These are phyloP conservation scores for Norana najaformis DNA, from an alignment of 2,888 invertebrate genomes.

Conservation along the genomic window DNA sequence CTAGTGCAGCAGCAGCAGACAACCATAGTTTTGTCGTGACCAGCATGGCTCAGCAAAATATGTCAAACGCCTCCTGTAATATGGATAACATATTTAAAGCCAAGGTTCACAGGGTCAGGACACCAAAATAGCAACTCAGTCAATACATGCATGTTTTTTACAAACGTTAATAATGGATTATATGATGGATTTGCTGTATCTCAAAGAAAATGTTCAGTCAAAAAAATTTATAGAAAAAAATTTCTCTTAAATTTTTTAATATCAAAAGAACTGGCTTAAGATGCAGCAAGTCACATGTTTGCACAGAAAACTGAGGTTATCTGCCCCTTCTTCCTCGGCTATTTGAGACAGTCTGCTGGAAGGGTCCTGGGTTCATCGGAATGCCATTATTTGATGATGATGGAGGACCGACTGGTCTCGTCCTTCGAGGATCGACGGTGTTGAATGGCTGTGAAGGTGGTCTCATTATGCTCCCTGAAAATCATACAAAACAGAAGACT, in stretches of 20 bases:
- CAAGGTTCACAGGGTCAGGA: neutral
- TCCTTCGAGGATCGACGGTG: neutral
- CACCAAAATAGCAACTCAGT: neutral
- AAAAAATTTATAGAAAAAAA: neutral
- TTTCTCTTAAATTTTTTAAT: neutral
- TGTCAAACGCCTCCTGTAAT: neutral
- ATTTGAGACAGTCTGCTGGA: slow-evolving; percentile 1
- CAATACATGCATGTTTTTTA: neutral
- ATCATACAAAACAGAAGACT: neutral
- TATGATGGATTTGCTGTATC: neutral
- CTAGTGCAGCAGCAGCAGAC: neutral
- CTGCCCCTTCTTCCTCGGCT: slow-evolving; percentile 23
- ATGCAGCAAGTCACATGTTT: slow-evolving; percentile 1
- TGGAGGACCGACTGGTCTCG: slow-evolving; percentile 18
- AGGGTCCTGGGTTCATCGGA: neutral
- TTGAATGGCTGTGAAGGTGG: slow-evolving; percentile 18
- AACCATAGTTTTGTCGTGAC: neutral
- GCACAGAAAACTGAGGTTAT: neutral
- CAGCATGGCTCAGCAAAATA: neutral
- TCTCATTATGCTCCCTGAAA: neutral
- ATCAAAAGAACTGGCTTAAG: neutral
- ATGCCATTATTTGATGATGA: slow-evolving; percentile 1
- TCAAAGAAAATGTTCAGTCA: neutral
- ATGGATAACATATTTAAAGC: neutral
- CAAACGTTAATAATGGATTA: neutral